These are phyloP conservation scores for Nematostella vectensis DNA, from an alignment of 92 coral and sea anemone species.

Conservation along the genomic window DNA sequence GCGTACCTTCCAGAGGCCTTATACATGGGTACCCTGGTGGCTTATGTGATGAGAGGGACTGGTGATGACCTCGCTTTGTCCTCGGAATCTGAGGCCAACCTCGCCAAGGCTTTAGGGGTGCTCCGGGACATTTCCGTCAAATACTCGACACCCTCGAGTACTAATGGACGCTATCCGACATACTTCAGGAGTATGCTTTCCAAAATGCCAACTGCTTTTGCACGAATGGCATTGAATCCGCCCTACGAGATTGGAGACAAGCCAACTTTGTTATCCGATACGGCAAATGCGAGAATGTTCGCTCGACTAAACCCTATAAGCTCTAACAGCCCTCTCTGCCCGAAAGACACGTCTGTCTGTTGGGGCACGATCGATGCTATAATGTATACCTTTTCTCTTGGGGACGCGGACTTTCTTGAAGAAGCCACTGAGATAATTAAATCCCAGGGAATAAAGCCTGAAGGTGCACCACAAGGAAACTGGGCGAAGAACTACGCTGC, in stretches of 20 bases:
- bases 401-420: background rate
- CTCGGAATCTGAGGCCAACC: background rate
- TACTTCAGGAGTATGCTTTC: background rate
- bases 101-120: background rate
- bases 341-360: background rate
- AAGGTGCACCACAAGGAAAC: background rate
- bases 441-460: background rate
- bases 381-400: background rate
- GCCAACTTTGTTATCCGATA: background rate
- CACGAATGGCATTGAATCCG: background rate
- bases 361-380: background rate
- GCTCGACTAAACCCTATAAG: background rate
- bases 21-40: background rate
- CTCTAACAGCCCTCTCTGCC: background rate
- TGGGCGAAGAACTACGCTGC: slow-evolving; percentile 4
- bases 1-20: background rate
- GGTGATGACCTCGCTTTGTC: background rate
- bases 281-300: background rate
- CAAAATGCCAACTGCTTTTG: background rate
- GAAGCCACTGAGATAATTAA: background rate
- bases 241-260: background rate
- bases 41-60: background rate
- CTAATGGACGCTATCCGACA: background rate
- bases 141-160: slow-evolving; percentile 3
- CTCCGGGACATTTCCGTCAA: background rate